A percentile compares a stretch with the other conserved stretches of the same genome.
These are phyloP conservation scores for Petrocephalus schoutedeni DNA, from an alignment of 2,797 vertebrate genomes.

Conservation along the genomic window DNA sequence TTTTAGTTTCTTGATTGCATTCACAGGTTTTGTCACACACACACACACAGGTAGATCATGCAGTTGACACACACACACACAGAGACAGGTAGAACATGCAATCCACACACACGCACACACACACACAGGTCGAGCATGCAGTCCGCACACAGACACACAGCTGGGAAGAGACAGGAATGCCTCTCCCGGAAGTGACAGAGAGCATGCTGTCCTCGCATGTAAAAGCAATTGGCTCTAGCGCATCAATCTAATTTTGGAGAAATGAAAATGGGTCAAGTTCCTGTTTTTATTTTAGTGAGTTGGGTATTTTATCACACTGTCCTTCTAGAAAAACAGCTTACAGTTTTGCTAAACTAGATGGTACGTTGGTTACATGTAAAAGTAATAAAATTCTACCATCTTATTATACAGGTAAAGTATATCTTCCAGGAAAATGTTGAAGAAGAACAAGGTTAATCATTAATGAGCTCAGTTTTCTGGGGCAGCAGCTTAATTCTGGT, in stretches of 20 bases:
- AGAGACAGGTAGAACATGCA: too few relatives aligned
- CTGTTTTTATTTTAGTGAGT: neutral
- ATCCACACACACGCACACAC: too few relatives aligned
- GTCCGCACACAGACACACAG: neutral
- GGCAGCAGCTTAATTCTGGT: neutral
- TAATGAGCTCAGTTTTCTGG: neutral
- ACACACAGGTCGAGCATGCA: neutral
- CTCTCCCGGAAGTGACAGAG: neutral
- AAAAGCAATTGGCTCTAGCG: neutral
- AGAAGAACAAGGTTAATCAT: neutral
- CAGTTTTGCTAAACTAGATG: neutral
- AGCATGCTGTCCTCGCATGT: neutral
- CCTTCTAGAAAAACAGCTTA: neutral
- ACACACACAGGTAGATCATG: too few relatives aligned
- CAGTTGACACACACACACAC: too few relatives aligned
- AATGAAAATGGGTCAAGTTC: neutral
- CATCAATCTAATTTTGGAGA: neutral
- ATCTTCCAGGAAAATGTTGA: neutral
- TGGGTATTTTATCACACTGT: neutral
- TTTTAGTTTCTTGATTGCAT: too few relatives aligned
- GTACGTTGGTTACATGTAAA: neutral
- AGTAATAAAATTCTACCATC: neutral
- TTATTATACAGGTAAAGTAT: neutral
- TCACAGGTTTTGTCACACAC: too few relatives aligned
- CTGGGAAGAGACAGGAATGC: neutral